These are phyloP conservation scores for Eurystomus glaucurus DNA, from an alignment of 2,797 vertebrate species.

Conservation along the genomic window DNA sequence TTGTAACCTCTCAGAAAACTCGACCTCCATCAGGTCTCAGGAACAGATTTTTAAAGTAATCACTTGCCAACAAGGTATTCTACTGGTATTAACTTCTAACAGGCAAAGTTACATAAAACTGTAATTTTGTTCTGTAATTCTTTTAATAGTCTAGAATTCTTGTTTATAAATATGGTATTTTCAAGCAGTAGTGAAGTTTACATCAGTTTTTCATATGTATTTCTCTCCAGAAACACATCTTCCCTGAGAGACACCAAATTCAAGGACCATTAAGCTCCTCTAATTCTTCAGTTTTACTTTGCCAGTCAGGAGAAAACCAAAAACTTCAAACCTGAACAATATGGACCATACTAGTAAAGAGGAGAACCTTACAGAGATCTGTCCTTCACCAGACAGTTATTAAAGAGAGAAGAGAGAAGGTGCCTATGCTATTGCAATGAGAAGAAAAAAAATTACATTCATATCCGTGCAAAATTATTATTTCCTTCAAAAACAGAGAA, in stretches of 20 bases:
- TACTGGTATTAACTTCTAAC: background rate
- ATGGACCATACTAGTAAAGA: background rate
- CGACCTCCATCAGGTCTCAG: background rate
- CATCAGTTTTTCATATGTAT: background rate
- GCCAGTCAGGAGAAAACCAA: background rate
- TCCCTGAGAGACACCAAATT: background rate
- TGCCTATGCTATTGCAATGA: background rate
- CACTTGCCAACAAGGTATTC: background rate
- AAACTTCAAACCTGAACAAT: background rate
- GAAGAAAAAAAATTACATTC: background rate
- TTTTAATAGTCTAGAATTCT: background rate
- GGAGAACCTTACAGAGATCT: background rate
- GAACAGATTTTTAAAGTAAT: background rate
- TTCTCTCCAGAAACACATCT: background rate
- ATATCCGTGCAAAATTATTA: background rate
- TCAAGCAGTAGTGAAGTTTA: background rate
- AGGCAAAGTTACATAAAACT: background rate
- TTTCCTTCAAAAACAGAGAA: background rate
- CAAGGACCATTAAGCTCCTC: background rate
- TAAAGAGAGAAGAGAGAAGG: background rate
- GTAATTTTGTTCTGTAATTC: background rate
- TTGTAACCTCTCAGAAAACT: background rate
- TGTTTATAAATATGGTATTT: background rate
- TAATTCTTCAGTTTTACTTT: background rate
- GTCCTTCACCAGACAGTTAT: background rate